Percentiles rank a stretch among this genome's conserved stretches.
Evolutionary conservation across 2,113 vertebrate species (phyloP).

Genomic region (Cnemophilus loriae): DNA sequence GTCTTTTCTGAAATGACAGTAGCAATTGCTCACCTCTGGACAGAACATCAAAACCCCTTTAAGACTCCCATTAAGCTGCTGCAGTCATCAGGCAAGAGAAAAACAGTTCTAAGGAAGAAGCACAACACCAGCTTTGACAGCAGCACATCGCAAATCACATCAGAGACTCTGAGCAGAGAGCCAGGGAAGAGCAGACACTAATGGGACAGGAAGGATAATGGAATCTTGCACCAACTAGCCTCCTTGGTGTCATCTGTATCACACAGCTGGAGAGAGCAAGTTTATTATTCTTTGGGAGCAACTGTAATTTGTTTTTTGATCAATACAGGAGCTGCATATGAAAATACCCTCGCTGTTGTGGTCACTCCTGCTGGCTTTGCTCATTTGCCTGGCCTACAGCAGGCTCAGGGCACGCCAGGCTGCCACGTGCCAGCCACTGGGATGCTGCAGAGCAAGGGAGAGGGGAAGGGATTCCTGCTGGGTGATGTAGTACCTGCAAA

Average conservation of each 20-base stretch:
- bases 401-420: not conserved
- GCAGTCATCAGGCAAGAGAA: not conserved
- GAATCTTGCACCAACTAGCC: not conserved
- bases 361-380: not conserved
- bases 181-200: not conserved
- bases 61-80: not conserved
- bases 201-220: not conserved
- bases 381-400: not conserved
- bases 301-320: not conserved
- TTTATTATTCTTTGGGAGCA: not conserved
- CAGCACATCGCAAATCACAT: not conserved
- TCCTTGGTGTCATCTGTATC: not conserved
- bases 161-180: not conserved
- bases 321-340: not conserved
- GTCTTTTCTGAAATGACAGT: not conserved
- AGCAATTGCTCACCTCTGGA: not conserved
- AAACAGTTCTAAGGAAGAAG: not conserved
- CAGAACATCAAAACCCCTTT: not conserved
- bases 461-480: not conserved
- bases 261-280: not conserved
- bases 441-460: not conserved
- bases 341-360: fast-evolving
- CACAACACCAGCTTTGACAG: not conserved
- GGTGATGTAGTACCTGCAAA: not conserved
- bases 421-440: not conserved